Evolutionary conservation across 53 echinoderm and acorn worm genomes (phyloP).

Genomic region (Crossaster papposus): DNA sequence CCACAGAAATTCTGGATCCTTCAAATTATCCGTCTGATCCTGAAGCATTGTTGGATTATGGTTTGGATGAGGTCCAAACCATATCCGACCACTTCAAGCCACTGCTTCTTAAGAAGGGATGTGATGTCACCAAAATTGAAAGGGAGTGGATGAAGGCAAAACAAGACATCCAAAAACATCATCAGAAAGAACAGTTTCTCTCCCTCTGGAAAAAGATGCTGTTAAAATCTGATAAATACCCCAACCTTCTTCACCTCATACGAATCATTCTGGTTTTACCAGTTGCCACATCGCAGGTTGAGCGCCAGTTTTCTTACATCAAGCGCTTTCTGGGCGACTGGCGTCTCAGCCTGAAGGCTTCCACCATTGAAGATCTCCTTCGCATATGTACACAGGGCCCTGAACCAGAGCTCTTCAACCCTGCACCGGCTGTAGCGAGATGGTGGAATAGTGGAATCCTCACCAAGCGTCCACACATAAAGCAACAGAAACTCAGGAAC

Average conservation of each 20-base stretch:
- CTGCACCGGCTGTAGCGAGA: conserved; percentile 15
- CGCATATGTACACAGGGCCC: conserved; percentile 18
- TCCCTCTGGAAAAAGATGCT: conserved; percentile 31
- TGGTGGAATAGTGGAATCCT: not conserved
- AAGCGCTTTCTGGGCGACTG: conserved; percentile 38
- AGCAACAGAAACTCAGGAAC: no score
- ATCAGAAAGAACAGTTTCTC: not conserved
- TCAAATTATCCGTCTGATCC: conserved; percentile 33
- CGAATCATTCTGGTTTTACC: conserved; percentile 22
- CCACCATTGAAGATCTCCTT: conserved; percentile 37
- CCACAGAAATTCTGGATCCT: conserved; percentile 62
- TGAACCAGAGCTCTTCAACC: conserved; percentile 19
- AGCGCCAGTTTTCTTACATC: conserved; percentile 36
- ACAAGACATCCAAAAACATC: not conserved
- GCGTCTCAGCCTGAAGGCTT: conserved; percentile 20
- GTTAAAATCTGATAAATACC: not conserved
- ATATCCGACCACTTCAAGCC: conserved; percentile 57
- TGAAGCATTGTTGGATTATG: conserved; percentile 47
- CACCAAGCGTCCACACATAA: conserved; percentile 14
- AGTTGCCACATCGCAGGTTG: conserved; percentile 20
- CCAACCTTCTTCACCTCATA: conserved; percentile 7
- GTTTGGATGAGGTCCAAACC: conserved; percentile 29
- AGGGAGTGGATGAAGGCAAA: conserved; percentile 7
- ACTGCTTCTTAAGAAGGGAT: conserved; percentile 55
- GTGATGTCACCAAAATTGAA: conserved; percentile 38